phyloP scores from a whole-genome alignment of 2,797 vertebrate species.

The Acanthopagrus latus region DNA sequence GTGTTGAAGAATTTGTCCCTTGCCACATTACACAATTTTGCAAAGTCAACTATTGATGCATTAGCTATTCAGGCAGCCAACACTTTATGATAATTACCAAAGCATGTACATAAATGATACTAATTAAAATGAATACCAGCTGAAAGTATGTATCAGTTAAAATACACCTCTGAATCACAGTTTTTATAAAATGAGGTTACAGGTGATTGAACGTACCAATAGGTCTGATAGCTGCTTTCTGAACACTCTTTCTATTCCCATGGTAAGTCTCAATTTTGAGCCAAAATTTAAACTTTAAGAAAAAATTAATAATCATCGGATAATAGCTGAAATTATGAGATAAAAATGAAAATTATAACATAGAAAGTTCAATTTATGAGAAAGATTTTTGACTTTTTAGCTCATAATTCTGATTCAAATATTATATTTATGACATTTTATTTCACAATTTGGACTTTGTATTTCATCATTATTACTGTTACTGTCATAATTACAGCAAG shows the following conservation, averaged over 20 bases:
- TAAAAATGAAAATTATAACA: too few relatives aligned
- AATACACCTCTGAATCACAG: slow-evolving; percentile 34
- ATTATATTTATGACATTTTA: too few relatives aligned
- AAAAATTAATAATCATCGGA: too few relatives aligned
- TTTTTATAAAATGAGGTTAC: slow-evolving; percentile 34
- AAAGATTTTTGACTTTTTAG: too few relatives aligned
- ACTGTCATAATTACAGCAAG: too few relatives aligned
- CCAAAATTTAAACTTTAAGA: too few relatives aligned
- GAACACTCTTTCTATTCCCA: neutral
- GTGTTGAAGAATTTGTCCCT: slow-evolving; percentile 12
- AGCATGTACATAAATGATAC: slow-evolving; percentile 33
- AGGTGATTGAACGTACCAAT: slow-evolving; percentile 9
- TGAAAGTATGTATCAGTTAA: slow-evolving; percentile 46
- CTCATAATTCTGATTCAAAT: too few relatives aligned
- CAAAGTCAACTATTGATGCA: slow-evolving; percentile 22
- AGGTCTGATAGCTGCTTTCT: neutral
- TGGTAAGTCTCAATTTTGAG: too few relatives aligned
- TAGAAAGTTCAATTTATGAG: too few relatives aligned
- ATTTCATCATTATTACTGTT: too few relatives aligned
- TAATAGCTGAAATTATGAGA: too few relatives aligned
- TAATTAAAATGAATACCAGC: slow-evolving; percentile 52
- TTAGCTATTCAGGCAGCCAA: slow-evolving; percentile 21
- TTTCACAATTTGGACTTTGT: too few relatives aligned
- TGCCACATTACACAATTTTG: slow-evolving; percentile 3
- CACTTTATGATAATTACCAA: slow-evolving; percentile 58